Conservation (phyloP, 2,888 invertebrate genomes). For the Polyommatus iphigenia region DNA sequence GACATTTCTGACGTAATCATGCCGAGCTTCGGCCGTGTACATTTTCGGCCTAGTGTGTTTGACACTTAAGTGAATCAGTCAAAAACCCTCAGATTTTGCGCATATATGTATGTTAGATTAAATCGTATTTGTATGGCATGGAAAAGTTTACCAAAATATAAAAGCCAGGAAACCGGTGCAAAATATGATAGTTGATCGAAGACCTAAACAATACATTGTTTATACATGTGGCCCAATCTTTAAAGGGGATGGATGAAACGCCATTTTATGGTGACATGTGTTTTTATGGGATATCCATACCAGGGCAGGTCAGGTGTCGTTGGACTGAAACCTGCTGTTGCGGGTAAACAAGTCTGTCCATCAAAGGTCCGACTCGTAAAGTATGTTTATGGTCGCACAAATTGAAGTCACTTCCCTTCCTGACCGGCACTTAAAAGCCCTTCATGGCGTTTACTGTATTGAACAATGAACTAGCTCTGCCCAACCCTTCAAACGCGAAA, state of each 20-base stretch:
- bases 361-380: conserved; percentile 54
- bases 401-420: conserved; percentile 52
- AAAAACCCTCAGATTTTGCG: too few relatives aligned
- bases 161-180: not conserved
- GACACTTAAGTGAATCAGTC: too few relatives aligned
- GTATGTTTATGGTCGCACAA: conserved; percentile 57
- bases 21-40: too few relatives aligned
- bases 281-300: not conserved
- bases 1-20: too few relatives aligned
- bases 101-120: too few relatives aligned
- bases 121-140: too few relatives aligned
- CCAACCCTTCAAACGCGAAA: not conserved
- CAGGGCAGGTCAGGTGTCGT: not conserved
- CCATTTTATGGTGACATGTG: not conserved
- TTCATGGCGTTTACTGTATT: conserved; percentile 34
- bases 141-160: too few relatives aligned
- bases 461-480: conserved; percentile 27
- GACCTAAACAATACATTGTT: not conserved
- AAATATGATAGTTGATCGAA: not conserved
- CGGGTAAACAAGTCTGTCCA: conserved; percentile 39
- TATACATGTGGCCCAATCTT: not conserved
- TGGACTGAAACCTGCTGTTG: not conserved
- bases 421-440: conserved; percentile 37
- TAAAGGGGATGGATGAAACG: not conserved
- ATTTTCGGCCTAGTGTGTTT: too few relatives aligned